Conservation (phyloP, 2,113 vertebrate genomes). For the Myotis brandtii region DNA sequence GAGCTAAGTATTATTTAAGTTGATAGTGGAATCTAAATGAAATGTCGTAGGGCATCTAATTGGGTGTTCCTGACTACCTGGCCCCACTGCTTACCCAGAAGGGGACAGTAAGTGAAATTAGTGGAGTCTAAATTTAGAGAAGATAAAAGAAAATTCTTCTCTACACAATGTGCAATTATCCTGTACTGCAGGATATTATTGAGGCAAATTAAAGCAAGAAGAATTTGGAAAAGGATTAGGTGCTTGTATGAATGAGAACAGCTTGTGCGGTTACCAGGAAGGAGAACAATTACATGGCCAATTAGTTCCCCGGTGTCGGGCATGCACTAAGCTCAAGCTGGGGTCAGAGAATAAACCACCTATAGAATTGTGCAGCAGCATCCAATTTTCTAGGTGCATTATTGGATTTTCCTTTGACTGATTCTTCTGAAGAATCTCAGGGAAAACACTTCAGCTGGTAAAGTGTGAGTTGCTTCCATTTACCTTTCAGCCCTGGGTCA, state of each 20-base stretch:
- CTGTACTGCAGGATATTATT: slow-evolving; percentile 63
- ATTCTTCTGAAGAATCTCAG: not conserved
- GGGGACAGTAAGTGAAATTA: slow-evolving; percentile 64
- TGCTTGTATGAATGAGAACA: slow-evolving; percentile 65
- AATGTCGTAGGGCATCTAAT: not conserved
- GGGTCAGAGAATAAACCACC: slow-evolving; percentile 57
- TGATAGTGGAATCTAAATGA: slow-evolving; percentile 15
- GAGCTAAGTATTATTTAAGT: not conserved
- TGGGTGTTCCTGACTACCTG: slow-evolving; percentile 33
- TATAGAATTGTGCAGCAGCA: slow-evolving; percentile 10
- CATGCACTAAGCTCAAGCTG: slow-evolving; percentile 10
- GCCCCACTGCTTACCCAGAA: not conserved
- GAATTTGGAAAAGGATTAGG: slow-evolving; percentile 68
- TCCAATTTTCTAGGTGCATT: slow-evolving; percentile 46
- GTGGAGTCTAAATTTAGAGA: slow-evolving; percentile 63
- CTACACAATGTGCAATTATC: slow-evolving; percentile 66
- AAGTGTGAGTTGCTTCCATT: not conserved
- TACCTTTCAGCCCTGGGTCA: slow-evolving; percentile 16
- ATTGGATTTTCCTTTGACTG: slow-evolving; percentile 9
- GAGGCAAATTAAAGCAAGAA: slow-evolving; percentile 72
- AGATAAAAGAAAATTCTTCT: slow-evolving; percentile 69
- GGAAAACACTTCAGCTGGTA: not conserved
- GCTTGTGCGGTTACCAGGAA: slow-evolving; percentile 49
- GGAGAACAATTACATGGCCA: slow-evolving; percentile 68
- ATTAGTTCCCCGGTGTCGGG: slow-evolving; percentile 61